Percentiles rank a stretch among this genome's conserved stretches.
Conservation (phyloP, 2,888 invertebrate species). For the Odiellus spinosus region DNA sequence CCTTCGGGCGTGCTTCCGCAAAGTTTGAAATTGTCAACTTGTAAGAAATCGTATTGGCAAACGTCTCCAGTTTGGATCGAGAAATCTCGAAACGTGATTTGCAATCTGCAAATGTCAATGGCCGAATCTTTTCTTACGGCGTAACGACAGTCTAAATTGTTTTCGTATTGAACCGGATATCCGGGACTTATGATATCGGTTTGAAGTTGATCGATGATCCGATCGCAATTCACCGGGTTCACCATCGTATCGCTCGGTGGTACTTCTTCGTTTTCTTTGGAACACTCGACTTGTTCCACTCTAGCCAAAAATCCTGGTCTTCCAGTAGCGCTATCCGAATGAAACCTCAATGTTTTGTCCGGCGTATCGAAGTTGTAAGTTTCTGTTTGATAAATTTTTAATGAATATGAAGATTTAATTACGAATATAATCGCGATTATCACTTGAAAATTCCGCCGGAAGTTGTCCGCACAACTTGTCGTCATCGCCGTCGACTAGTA, state of each 20-base stretch:
- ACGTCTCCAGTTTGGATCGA: conserved; percentile 17
- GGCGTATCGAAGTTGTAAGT: conserved; percentile 15
- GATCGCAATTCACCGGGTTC: conserved; percentile 13
- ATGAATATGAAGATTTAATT: too few relatives aligned
- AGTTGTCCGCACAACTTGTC: conserved; percentile 19
- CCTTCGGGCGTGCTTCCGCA: conserved; percentile 19
- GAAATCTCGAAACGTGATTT: conserved; percentile 17
- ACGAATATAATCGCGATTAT: too few relatives aligned
- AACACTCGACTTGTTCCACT: conserved; percentile 16
- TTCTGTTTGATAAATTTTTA: conserved; percentile 4
- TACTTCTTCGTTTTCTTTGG: conserved; percentile 2
- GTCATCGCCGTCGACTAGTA: conserved; percentile 18
- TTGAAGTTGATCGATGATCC: conserved; percentile 8
- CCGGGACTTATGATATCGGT: conserved; percentile 15
- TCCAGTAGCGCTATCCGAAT: conserved; percentile 17
- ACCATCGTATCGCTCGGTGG: neutral
- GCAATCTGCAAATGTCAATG: conserved; percentile 13
- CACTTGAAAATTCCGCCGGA: conserved; percentile 12
- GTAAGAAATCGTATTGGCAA: conserved; percentile 18
- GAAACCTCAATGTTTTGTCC: conserved; percentile 20
- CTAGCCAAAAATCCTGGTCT: conserved; percentile 20
- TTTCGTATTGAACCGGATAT: conserved; percentile 16
- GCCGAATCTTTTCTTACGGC: conserved; percentile 11
- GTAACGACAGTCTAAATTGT: conserved; percentile 17
- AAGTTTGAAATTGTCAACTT: conserved; percentile 16